phyloP scores from a whole-genome alignment of 1,140 invertebrate species.

The Cydia amplana region DNA sequence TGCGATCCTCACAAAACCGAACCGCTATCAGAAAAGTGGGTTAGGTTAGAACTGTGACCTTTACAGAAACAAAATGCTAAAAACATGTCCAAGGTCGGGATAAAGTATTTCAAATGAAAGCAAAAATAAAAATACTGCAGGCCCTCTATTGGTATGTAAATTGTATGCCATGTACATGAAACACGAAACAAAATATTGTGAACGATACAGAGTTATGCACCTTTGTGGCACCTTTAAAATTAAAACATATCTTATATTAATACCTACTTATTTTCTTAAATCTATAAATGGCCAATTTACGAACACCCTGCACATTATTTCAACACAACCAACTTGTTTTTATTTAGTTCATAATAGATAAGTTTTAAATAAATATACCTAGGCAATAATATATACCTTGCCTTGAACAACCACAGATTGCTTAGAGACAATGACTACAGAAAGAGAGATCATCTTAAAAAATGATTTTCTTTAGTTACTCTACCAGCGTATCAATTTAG shows the following conservation, averaged over 20 bases:
- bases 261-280: too few relatives aligned
- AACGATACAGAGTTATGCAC: too few relatives aligned
- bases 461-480: neutral
- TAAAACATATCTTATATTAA: neutral
- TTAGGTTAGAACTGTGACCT: too few relatives aligned
- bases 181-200: too few relatives aligned
- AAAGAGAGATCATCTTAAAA: neutral
- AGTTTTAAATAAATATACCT: neutral
- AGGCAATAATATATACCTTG: neutral
- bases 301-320: constrained; percentile 5
- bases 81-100: too few relatives aligned
- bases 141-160: too few relatives aligned
- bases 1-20: too few relatives aligned
- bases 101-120: too few relatives aligned
- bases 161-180: too few relatives aligned
- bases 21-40: too few relatives aligned
- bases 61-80: too few relatives aligned
- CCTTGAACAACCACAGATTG: neutral
- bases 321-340: constrained; percentile 3
- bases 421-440: neutral
- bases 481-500: neutral
- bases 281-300: constrained; percentile 5
- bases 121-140: too few relatives aligned
- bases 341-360: neutral
- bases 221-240: neutral